Evolutionary conservation across 2,888 invertebrate species (phyloP), one percentile per base, ranked within the genome.

Genomic region (Catonia carolina): DNA sequence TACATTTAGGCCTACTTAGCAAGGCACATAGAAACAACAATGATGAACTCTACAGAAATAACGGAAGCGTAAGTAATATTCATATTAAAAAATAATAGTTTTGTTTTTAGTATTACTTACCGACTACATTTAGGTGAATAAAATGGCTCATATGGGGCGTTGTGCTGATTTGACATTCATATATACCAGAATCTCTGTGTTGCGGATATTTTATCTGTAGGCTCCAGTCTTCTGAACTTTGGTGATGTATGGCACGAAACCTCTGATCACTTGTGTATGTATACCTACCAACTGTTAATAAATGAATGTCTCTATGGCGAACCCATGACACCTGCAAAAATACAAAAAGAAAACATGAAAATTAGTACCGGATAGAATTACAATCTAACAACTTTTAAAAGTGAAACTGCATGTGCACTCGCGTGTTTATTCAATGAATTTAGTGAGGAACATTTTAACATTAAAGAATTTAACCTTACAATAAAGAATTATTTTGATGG

Each of bases 141-240:
- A 89, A 91, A 74, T 92, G 92, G 69, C 91, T 90, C 80, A 91
- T 86, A 70, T 92, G 93, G 18, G 93, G 93, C 58, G 91, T 91
- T 61, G 93, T 92, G 66, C 91, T 91, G 70, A 94, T 88, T 79
- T 94, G 94, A 74, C 93, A 94, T 76, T 94, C 93, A 75, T 94
- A 94, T 67, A 90, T 84, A 60, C 93, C 93, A 15, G 85, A 84
- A 73, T 94, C 93, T 65, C 90, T 81, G 71, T 90, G 87, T 72
- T 93, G 92, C 1, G 92, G 89, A 72, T 91, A 93, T 73, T 92
- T 91, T 73, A 94, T 90, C 76, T 89, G 88, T 66, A 94, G 79
- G 61, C 87, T 89, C 91, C 92, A 93, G 76, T 93, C 93, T 74
- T 92, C 92, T 14, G 72, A 69, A 60, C 89, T 84, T 67, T 88